These are phyloP conservation scores for Hemaris fuciformis DNA, from an alignment of 2,888 invertebrate species.

Conservation along the genomic window DNA sequence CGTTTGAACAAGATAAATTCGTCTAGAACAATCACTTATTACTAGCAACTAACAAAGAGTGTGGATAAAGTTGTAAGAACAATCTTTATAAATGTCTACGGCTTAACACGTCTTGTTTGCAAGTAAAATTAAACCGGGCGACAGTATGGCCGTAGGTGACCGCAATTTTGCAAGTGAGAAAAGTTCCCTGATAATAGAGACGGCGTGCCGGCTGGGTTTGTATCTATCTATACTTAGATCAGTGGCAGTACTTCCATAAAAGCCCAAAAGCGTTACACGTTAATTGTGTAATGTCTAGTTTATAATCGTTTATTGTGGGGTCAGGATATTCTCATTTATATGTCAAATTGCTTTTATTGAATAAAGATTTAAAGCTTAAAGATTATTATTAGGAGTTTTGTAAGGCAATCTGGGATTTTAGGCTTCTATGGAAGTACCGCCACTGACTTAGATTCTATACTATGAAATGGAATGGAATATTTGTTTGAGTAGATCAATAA, in stretches of 20 bases:
- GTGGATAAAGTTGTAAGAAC: background rate
- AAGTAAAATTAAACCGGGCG: background rate
- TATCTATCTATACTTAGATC: background rate
- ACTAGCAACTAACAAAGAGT: background rate
- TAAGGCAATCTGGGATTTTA: too few species aligned
- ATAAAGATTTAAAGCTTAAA: too few species aligned
- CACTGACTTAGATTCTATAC: too few species aligned
- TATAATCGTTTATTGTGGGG: too few species aligned
- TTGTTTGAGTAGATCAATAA: background rate
- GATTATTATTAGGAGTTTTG: too few species aligned
- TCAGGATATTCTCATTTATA: too few species aligned
- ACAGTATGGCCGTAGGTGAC: background rate
- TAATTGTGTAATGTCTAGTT: too few species aligned
- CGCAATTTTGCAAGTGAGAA: background rate
- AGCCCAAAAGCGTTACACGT: too few species aligned
- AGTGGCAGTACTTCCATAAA: too few species aligned
- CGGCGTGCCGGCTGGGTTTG: background rate
- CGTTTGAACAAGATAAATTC: background rate
- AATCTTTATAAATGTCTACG: background rate
- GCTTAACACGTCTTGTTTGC: constrained; percentile 1
- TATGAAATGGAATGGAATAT: background rate
- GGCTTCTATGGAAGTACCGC: too few species aligned
- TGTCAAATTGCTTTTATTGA: too few species aligned
- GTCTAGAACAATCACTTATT: background rate
- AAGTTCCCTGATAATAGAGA: background rate